These are phyloP conservation scores for Sturnus vulgaris DNA, from an alignment of 2,113 vertebrate genomes.

Conservation along the genomic window DNA sequence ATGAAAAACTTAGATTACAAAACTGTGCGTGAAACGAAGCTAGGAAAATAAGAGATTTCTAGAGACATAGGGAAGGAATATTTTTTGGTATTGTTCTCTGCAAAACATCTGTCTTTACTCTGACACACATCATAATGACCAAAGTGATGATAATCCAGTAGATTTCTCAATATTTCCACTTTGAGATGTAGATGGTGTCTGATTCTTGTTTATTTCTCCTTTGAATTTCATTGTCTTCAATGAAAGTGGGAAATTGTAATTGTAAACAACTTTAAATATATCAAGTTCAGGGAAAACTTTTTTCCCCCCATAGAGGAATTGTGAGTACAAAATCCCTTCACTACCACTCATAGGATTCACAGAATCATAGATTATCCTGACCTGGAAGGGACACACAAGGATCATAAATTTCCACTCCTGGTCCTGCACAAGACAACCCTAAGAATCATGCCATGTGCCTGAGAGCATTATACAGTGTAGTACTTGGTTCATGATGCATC, in stretches of 20 bases:
- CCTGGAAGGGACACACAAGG: neutral
- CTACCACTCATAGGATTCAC: neutral
- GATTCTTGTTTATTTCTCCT: neutral
- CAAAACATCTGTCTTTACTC: neutral
- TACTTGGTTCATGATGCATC: neutral
- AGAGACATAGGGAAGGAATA: neutral
- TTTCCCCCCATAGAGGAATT: neutral
- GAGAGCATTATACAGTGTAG: neutral
- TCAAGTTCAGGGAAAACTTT: neutral
- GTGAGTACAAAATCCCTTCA: neutral
- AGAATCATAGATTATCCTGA: neutral
- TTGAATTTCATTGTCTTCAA: neutral
- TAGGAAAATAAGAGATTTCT: neutral
- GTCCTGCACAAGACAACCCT: neutral
- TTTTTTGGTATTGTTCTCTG: neutral
- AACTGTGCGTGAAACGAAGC: neutral
- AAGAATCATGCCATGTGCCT: neutral
- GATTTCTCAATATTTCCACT: neutral
- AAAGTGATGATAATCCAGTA: neutral
- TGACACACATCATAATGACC: neutral
- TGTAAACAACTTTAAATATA: neutral
- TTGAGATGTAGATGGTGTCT: neutral
- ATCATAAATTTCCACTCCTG: neutral
- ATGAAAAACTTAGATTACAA: neutral
- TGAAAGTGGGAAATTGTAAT: neutral